Base-by-base conservation (phyloP, 1,140 invertebrate genomes). In the Rhopalosiphum padi region DNA sequence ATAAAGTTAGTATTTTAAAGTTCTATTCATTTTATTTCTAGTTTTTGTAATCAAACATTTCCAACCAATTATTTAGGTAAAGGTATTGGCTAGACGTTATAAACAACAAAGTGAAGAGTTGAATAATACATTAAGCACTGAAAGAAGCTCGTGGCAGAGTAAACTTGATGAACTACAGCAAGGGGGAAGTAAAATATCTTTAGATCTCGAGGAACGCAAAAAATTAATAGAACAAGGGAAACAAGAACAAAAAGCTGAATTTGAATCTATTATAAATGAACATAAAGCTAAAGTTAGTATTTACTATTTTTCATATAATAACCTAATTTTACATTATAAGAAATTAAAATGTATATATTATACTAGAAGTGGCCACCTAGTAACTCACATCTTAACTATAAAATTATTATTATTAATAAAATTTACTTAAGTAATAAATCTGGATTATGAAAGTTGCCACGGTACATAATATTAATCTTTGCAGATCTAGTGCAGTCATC, bases 201-300 rank as follows among this genome's bases (percentile, higher is more conserved):
- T 93, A 41, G 82, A 93, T 55, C 35, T 41, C 46, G 82, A 93
- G 41, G 91, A 93, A 30, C 91, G 91, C 35, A 41, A 93, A 93
- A 93, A 86, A 86, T 37, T 93, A 51, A 93, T 93, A n/a, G 91
- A 93, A 53, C 91, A 93, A 93, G 91, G 51, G 18, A 93, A 55
- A 46, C 91, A 85, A 86, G 91, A 93, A 86, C 91, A 93, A 85
- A 93, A 85, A 53, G 55, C 43, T 53, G 91, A 83, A 85, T 55
- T 15, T 55, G 91, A 86, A 85, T 55, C 82, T 30, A 25, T 55
- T 15, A 85, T 93, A 30, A 93, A 51, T 85, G 91, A 93, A 93
- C 91, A 86, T 43, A 93, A 41, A 25, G 82, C 91, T 30, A 93
- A 93, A 51, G 91, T 93, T 43, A 86, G 82, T 85, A 30, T 55